These are phyloP conservation scores for Nicator chloris DNA, from an alignment of 2,113 vertebrate genomes.

Conservation along the genomic window DNA sequence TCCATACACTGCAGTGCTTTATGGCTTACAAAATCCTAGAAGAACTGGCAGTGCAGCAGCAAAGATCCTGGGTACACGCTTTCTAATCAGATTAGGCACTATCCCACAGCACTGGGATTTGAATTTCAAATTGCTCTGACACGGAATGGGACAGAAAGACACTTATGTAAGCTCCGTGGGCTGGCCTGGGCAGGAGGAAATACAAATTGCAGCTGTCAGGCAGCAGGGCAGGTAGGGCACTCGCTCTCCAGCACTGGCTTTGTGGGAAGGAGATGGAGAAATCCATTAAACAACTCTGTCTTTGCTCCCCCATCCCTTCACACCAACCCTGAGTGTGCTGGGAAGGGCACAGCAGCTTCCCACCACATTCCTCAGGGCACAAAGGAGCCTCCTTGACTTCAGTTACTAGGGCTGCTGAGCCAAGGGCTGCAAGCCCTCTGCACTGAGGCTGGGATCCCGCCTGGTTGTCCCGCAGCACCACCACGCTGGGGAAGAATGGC, in stretches of 20 bases:
- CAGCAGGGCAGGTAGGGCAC: neutral
- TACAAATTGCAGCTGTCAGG: neutral
- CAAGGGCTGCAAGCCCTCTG: neutral
- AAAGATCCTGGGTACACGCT: neutral
- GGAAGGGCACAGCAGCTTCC: constrained; percentile 49
- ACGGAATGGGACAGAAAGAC: neutral
- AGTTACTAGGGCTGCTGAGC: constrained; percentile 48
- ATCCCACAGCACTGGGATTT: neutral
- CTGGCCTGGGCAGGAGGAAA: neutral
- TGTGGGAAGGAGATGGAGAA: neutral
- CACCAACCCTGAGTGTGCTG: neutral
- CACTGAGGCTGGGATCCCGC: neutral
- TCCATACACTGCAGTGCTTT: neutral
- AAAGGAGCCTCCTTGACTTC: constrained; percentile 56
- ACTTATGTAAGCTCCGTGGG: neutral
- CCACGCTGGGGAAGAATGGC: neutral
- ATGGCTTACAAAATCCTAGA: neutral
- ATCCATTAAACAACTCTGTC: neutral
- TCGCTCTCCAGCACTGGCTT: neutral
- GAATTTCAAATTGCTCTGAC: constrained; percentile 14
- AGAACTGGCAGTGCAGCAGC: neutral
- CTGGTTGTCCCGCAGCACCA: constrained; percentile 13
- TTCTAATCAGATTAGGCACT: constrained; percentile 11
- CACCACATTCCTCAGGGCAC: constrained; percentile 48
- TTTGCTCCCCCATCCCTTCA: neutral